Percentiles rank a stretch among this genome's conserved stretches.
Evolutionary conservation across 2,797 vertebrate genomes (phyloP).

Genomic region (Crax fasciolata): DNA sequence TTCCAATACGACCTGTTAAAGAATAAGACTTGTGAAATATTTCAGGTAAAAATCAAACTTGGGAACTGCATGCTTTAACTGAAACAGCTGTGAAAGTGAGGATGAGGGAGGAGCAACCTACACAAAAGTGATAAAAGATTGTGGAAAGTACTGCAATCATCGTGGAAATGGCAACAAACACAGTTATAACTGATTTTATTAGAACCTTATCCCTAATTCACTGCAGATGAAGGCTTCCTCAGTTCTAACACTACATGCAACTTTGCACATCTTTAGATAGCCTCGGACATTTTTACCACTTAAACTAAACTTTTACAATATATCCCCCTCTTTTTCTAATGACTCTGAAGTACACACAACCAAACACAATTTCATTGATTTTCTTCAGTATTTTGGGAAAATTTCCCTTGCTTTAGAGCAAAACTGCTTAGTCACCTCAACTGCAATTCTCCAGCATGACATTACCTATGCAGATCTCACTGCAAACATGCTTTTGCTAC

Average conservation of each 20-base stretch:
- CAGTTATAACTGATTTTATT: background rate
- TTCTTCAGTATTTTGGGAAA: background rate
- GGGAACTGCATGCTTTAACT: background rate
- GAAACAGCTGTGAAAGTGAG: background rate
- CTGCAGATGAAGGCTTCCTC: background rate
- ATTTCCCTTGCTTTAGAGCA: background rate
- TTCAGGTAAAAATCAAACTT: background rate
- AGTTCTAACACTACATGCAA: background rate
- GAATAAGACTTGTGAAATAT: constrained; percentile 20
- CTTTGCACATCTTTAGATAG: background rate
- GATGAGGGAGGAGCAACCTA: background rate
- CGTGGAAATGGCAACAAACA: background rate
- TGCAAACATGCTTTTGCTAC: background rate
- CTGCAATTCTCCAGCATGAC: background rate
- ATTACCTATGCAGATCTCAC: background rate
- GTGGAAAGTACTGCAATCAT: background rate
- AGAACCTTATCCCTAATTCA: background rate
- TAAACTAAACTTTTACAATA: background rate
- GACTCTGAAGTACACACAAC: background rate
- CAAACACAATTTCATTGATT: background rate
- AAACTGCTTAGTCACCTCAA: background rate
- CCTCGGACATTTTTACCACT: too few relatives aligned
- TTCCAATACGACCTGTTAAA: constrained; percentile 72
- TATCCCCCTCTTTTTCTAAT: background rate
- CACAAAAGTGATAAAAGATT: background rate